phyloP scores from a whole-genome alignment of 2,888 invertebrate genomes.

The Bursaphelenchus okinawaensis region DNA sequence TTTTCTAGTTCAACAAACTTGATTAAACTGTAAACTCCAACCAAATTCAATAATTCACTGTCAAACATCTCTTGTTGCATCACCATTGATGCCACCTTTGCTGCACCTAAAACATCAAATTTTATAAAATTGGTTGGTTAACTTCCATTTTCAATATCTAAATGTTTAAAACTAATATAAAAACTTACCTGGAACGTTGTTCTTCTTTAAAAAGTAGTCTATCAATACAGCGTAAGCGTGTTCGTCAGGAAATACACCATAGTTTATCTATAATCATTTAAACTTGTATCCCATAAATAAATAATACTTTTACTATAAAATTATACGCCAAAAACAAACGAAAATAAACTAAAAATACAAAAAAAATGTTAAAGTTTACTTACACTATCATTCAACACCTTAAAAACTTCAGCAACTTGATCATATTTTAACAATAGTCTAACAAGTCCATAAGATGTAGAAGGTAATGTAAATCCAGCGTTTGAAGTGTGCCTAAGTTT shows the following conservation, averaged over 20 bases:
- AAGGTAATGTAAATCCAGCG: conserved; percentile 70
- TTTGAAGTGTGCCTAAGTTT: conserved; percentile 66
- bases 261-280: conserved; percentile 63
- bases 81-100: conserved; percentile 71
- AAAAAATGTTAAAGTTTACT: too few relatives aligned
- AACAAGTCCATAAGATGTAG: conserved; percentile 77
- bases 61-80: conserved; percentile 66
- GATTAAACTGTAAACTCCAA: conserved; percentile 26
- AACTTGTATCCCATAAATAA: not conserved
- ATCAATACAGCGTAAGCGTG: conserved; percentile 74
- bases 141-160: too few relatives aligned
- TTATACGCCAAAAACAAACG: conserved; percentile 19
- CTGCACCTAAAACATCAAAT: conserved; percentile 64
- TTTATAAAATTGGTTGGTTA: too few relatives aligned
- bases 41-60: conserved; percentile 35
- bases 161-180: not conserved
- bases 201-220: conserved; percentile 68
- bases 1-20: conserved; percentile 43
- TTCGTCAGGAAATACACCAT: conserved; percentile 83
- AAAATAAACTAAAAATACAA: conserved; percentile 43
- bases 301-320: not conserved
- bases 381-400: conserved; percentile 74
- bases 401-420: conserved; percentile 67
- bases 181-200: conserved; percentile 55
- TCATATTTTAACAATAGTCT: conserved; percentile 61